Evolutionary conservation across 2,797 vertebrate genomes (phyloP).

Genomic region (Discoglossus pictus): DNA sequence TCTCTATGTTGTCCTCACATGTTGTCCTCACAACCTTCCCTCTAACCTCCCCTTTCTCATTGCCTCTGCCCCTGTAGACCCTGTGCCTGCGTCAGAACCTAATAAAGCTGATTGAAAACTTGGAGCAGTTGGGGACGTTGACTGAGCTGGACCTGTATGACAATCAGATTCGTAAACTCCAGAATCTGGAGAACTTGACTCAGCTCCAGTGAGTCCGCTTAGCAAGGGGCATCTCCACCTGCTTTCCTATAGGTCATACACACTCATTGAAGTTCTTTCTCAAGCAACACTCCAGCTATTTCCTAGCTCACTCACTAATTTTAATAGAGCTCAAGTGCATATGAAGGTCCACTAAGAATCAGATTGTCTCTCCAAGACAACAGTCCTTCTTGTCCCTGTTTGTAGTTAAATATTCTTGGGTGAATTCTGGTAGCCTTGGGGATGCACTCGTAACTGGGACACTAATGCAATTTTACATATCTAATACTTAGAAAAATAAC

Average conservation of each 20-base stretch:
- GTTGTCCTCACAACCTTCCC: background rate
- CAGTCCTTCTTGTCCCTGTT: too few species aligned
- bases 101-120: slow-evolving; percentile 93
- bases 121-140: slow-evolving; percentile 82
- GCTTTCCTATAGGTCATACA: background rate
- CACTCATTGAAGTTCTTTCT: too few species aligned
- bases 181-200: slow-evolving; percentile 86
- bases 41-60: background rate
- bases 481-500: too few species aligned
- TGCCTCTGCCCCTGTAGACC: slow-evolving; percentile 71
- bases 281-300: too few species aligned
- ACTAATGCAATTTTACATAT: too few species aligned
- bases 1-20: background rate
- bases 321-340: too few species aligned
- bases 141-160: slow-evolving; percentile 94
- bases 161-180: slow-evolving; percentile 94
- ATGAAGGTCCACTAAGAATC: too few species aligned
- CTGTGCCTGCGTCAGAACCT: slow-evolving; percentile 95
- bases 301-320: too few species aligned
- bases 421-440: too few species aligned
- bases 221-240: background rate
- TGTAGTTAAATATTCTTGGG: too few species aligned
- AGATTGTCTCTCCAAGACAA: too few species aligned
- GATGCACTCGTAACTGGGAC: too few species aligned
- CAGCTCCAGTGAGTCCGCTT: slow-evolving; percentile 84